A percentile compares a stretch with the other conserved stretches of the same genome.
Conservation (phyloP, 2,797 vertebrate species). For the Anolis apletophallus region DNA sequence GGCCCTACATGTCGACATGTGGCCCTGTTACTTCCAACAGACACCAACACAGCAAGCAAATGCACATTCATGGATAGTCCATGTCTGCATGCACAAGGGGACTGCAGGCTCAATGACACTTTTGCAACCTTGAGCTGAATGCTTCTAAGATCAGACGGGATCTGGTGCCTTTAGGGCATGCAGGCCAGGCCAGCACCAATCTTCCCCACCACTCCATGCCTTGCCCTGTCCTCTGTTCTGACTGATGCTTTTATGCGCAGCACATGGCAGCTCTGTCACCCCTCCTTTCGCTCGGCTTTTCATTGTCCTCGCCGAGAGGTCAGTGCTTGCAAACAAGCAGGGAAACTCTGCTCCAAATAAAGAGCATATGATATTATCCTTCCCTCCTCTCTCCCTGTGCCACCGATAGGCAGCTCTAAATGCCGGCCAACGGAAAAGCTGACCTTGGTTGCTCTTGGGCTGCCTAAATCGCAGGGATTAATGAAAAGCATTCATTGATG, state of each 20-base stretch:
- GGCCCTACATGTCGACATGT: no score
- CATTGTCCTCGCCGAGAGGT: constrained; percentile 35
- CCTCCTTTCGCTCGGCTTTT: constrained; percentile 32
- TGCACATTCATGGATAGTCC: no score
- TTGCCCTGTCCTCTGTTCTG: not conserved
- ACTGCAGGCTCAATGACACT: no score
- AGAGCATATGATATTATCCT: constrained; percentile 11
- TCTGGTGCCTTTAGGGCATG: no score
- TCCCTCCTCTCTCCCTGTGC: not conserved
- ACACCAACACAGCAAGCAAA: no score
- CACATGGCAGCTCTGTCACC: rapidly evolving
- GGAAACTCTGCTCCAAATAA: constrained; percentile 52
- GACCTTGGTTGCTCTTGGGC: constrained; percentile 61
- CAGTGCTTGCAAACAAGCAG: constrained; percentile 54
- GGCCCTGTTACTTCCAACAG: no score
- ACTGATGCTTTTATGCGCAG: not conserved
- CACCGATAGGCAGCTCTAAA: constrained; percentile 44
- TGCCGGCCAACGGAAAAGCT: constrained; percentile 57
- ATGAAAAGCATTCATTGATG: constrained; percentile 57
- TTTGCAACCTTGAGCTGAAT: not conserved
- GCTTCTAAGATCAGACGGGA: no score
- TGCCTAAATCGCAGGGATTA: constrained; percentile 56
- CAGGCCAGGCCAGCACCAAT: not conserved
- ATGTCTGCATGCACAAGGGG: no score
- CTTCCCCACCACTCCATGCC: not conserved